These are phyloP conservation scores for Clarias macrocephalus DNA, from an alignment of 2,113 vertebrate genomes.

Conservation along the genomic window DNA sequence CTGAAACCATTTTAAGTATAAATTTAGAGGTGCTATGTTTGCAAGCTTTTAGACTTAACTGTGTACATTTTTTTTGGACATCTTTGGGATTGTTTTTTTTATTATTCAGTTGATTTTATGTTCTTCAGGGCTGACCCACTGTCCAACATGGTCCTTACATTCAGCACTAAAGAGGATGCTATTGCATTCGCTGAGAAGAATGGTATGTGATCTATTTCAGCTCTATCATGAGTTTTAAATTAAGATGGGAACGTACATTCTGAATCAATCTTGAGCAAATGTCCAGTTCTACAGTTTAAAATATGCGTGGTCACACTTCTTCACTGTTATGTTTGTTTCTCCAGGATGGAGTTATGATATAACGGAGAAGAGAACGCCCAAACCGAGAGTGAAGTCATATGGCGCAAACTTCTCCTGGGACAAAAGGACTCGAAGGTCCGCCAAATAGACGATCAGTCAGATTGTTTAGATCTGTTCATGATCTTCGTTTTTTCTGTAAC, in stretches of 20 bases:
- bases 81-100: not conserved
- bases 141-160: constrained; percentile 88
- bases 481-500: constrained; percentile 36
- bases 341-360: constrained; percentile 95
- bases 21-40: not conserved
- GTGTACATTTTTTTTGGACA: too few relatives aligned
- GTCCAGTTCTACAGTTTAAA: constrained; percentile 21
- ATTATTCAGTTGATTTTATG: not conserved
- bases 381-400: constrained; percentile 94
- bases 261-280: constrained; percentile 13
- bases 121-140: constrained; percentile 86
- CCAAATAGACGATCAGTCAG: constrained; percentile 82
- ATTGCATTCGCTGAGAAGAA: constrained; percentile 97
- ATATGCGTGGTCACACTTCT: constrained; percentile 33
- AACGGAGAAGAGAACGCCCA: constrained; percentile 84
- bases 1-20: not conserved
- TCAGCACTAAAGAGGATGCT: constrained; percentile 89
- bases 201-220: constrained; percentile 70
- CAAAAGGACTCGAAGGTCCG: constrained; percentile 93
- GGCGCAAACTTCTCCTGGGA: constrained; percentile 98
- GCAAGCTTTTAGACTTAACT: not conserved
- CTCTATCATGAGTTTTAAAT: not conserved
- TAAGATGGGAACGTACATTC: not conserved
- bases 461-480: constrained; percentile 42
- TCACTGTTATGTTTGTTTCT: constrained; percentile 66